Conservation (phyloP, 2,888 invertebrate species). For the Leucophenga montana region DNA sequence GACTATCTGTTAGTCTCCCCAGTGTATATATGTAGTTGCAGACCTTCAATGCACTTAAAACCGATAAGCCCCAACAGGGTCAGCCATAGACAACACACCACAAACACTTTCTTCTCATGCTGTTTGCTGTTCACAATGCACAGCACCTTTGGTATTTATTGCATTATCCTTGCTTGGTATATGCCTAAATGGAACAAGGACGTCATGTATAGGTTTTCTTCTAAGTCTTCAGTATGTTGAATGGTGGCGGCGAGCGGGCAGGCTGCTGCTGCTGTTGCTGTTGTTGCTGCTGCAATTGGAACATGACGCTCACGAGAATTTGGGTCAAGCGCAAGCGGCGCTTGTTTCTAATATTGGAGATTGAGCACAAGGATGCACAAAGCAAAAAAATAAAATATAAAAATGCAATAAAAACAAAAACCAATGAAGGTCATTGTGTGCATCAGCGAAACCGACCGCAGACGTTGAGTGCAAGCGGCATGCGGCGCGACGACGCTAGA, state of each 20-base stretch:
- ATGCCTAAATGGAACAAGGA: slow-evolving; percentile 55
- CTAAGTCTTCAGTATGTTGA: background rate
- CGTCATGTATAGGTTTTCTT: slow-evolving; percentile 12
- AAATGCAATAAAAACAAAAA: slow-evolving; percentile 51
- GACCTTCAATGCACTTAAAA: slow-evolving; percentile 50
- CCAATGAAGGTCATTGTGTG: slow-evolving; percentile 51
- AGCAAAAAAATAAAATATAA: slow-evolving; percentile 32
- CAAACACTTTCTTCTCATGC: background rate
- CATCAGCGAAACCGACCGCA: slow-evolving; percentile 30
- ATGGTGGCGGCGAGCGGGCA: background rate
- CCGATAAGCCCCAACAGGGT: slow-evolving; percentile 8
- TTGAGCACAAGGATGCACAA: slow-evolving; percentile 67
- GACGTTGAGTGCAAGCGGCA: slow-evolving; percentile 40
- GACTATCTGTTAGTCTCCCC: background rate
- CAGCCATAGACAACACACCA: background rate
- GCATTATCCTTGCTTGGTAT: slow-evolving; percentile 17
- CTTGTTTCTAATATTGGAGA: slow-evolving; percentile 68
- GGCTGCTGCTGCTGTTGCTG: background rate
- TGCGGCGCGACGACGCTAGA: background rate
- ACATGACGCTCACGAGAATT: slow-evolving; percentile 56
- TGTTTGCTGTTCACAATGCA: background rate
- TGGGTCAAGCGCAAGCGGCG: slow-evolving; percentile 67
- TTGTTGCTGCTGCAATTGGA: slow-evolving; percentile 41
- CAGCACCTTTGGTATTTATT: slow-evolving; percentile 19
- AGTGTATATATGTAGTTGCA: background rate